Percentiles rank a stretch among this genome's conserved stretches.
phyloP scores from a whole-genome alignment of 1,140 invertebrate species.

The Sesamia nonagrioides region DNA sequence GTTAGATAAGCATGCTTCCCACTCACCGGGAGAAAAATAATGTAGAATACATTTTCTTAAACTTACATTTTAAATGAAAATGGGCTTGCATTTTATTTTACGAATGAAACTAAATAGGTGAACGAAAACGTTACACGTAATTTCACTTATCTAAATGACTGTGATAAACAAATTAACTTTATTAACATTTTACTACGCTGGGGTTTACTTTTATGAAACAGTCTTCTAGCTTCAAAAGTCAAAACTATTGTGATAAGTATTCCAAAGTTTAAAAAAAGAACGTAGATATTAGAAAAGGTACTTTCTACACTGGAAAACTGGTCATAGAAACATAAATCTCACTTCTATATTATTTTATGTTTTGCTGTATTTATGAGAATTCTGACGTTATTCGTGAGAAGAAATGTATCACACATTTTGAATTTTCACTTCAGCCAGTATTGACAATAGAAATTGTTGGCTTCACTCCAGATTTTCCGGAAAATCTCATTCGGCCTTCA shows the following conservation, averaged over 20 bases:
- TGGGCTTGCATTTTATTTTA: constrained; percentile 5
- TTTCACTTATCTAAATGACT: background rate
- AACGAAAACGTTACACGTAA: background rate
- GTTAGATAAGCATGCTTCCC: constrained; percentile 40
- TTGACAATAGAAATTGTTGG: constrained; percentile 48
- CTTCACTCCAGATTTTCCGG: constrained; percentile 47
- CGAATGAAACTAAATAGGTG: background rate
- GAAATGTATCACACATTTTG: constrained; percentile 17
- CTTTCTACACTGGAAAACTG: too few species aligned
- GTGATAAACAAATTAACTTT: background rate
- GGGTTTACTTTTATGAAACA: too few species aligned
- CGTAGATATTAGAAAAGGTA: too few species aligned
- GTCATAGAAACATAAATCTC: too few species aligned
- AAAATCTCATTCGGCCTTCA: constrained; percentile 44
- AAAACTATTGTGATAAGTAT: too few species aligned
- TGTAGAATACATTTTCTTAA: constrained; percentile 40
- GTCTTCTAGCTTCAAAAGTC: too few species aligned
- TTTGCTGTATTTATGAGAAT: background rate
- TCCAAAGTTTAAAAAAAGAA: too few species aligned
- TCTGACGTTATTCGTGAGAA: background rate
- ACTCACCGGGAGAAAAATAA: constrained; percentile 18
- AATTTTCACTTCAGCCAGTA: constrained; percentile 31
- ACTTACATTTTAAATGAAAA: constrained; percentile 35
- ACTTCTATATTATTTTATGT: too few species aligned
- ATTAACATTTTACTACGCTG: too few species aligned